These are phyloP conservation scores for Pangasius krempfi DNA, from an alignment of 2,797 vertebrate species.

Conservation along the genomic window DNA sequence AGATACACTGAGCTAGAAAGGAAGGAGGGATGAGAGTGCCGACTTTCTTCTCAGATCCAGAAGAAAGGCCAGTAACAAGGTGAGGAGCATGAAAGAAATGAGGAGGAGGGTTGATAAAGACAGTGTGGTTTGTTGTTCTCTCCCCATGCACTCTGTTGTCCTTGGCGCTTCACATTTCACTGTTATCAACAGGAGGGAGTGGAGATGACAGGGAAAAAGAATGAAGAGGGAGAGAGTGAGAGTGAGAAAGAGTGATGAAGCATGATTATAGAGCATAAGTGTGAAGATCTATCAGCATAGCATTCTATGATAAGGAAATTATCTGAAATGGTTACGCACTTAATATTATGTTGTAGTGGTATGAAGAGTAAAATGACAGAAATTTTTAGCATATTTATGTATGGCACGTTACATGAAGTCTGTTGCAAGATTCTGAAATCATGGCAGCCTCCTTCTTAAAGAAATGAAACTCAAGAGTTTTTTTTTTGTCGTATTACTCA, in stretches of 20 bases:
- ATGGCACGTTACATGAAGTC: too few species aligned
- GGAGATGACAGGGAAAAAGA: neutral
- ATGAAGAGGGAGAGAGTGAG: neutral
- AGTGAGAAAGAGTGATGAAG: neutral
- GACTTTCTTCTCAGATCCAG: neutral
- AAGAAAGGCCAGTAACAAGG: neutral
- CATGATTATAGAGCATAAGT: neutral
- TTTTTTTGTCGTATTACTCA: neutral
- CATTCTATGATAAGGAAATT: neutral
- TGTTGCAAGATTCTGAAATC: too few species aligned
- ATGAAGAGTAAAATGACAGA: neutral
- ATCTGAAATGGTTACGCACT: neutral
- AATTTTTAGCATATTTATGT: neutral
- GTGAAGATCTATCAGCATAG: neutral
- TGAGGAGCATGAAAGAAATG: neutral
- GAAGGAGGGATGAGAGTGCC: neutral
- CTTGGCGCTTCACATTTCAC: slow-evolving; percentile 31
- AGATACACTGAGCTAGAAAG: slow-evolving; percentile 41
- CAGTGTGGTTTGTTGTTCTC: slow-evolving; percentile 24
- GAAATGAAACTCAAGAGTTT: neutral
- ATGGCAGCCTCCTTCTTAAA: too few species aligned
- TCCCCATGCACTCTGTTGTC: slow-evolving; percentile 3
- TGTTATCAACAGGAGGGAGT: slow-evolving; percentile 9
- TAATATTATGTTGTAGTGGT: neutral
- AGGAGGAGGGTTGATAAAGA: slow-evolving; percentile 23